Evolutionary conservation across 2,888 invertebrate genomes (phyloP), one percentile per base, ranked within the genome.

Genomic region (Nephrotoma flavescens): DNA sequence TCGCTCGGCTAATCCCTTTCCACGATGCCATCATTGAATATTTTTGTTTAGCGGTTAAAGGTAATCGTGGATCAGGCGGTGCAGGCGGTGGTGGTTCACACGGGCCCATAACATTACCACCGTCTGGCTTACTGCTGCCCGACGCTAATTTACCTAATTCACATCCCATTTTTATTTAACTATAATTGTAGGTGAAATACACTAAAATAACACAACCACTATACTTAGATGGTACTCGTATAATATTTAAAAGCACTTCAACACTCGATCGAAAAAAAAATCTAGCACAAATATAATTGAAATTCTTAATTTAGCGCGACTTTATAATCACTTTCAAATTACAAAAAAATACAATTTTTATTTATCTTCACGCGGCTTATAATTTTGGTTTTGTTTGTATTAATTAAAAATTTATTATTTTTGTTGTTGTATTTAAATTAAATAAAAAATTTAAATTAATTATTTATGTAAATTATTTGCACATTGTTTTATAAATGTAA

Each of bases 21-120:
- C 97, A 97, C 11, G 97, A 97, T 1, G 97, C 97, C 88, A 96
- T 93, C 93, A 97, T 96, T 89, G 94, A 95, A 92, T 96, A 97
- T 92, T 96, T 97, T 93, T 97, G 97, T 90, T 95, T 95, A 31
- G 96, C 96, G 0, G 96, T 97, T 87, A 97, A 93, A 0, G 97
- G 97, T 88, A 97, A 93, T 89, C 96, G 92, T 0, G 96, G 95
- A 91, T 97, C 97, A 45, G 94, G 94, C 44, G 94, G 93, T 4
- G 94, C 94, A 0, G 95, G 95, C 0, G 95, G 94, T 12, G 94
- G 93, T 71, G 94, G 94, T 88, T 94, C 94, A 41, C 93, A 93
- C 15, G 91, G 93, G 86, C 92, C 92, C 88, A 92, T 92, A 88
- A 90, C 92, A 90, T 90, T 89, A 89, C 88, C 89, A 47, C 90